phyloP scores from a whole-genome alignment of 2,113 vertebrate genomes.

The Pelobates fuscus region DNA sequence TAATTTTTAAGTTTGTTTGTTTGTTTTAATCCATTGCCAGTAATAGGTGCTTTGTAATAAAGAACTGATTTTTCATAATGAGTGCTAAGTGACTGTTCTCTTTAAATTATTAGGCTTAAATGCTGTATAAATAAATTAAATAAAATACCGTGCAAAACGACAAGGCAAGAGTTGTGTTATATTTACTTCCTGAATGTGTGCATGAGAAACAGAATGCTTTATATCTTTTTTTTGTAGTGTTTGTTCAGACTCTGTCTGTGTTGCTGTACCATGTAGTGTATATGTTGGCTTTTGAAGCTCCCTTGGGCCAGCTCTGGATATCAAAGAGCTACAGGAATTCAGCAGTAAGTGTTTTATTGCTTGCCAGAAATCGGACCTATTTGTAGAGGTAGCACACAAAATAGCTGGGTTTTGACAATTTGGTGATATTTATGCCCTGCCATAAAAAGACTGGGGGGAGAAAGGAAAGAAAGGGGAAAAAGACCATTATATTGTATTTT shows the following conservation, averaged over 20 bases:
- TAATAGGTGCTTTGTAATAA: too few relatives aligned
- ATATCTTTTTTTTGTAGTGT: slow-evolving; percentile 17
- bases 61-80: too few relatives aligned
- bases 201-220: slow-evolving; percentile 54
- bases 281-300: slow-evolving; percentile 69
- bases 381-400: slow-evolving; percentile 82
- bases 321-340: slow-evolving; percentile 79
- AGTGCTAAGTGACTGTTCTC: too few relatives aligned
- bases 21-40: too few relatives aligned
- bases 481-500: slow-evolving; percentile 72
- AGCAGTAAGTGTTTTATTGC: slow-evolving; percentile 86
- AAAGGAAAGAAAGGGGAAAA: slow-evolving; percentile 60
- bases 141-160: too few relatives aligned
- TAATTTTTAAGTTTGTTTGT: too few relatives aligned
- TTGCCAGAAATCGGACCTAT: slow-evolving; percentile 81
- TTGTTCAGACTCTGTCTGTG: slow-evolving; percentile 7
- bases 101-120: too few relatives aligned
- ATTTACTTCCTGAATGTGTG: slow-evolving; percentile 47
- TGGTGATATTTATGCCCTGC: slow-evolving; percentile 77
- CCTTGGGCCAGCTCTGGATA: slow-evolving; percentile 67
- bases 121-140: too few relatives aligned
- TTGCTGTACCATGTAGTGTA: slow-evolving; percentile 46
- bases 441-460: slow-evolving; percentile 68
- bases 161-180: background rate
- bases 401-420: slow-evolving; percentile 79